Evolutionary conservation across 2,797 vertebrate species (phyloP).

Genomic region (Phrynocephalus guinanensis): DNA sequence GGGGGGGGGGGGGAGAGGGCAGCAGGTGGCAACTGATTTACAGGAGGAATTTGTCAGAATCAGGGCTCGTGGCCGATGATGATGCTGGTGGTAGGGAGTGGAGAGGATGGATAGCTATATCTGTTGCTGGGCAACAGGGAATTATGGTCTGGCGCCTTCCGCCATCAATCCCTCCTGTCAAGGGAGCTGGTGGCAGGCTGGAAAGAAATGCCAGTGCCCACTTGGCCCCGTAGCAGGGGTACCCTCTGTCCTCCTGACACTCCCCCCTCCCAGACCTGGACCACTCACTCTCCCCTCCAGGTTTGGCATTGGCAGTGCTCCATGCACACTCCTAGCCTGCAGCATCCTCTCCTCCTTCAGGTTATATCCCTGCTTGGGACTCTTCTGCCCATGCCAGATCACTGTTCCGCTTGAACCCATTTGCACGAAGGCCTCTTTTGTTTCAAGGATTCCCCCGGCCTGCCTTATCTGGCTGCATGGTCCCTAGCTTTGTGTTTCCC

Average conservation of each 20-base stretch:
- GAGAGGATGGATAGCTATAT: conserved; percentile 4
- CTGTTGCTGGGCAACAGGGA: conserved; percentile 38
- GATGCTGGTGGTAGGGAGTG: neutral
- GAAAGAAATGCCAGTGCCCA: conserved; percentile 13
- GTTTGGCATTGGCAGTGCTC: no score
- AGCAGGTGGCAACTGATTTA: conserved; percentile 52
- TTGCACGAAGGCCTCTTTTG: conserved; percentile 28
- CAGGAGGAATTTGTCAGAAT: conserved; percentile 37
- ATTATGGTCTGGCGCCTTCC: conserved; percentile 26
- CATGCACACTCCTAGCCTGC: neutral
- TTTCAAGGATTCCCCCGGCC: conserved; percentile 2
- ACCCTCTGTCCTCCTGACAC: neutral
- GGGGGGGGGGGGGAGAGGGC: neutral
- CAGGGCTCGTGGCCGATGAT: neutral
- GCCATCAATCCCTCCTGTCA: conserved; percentile 36
- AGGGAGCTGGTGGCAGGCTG: conserved; percentile 1
- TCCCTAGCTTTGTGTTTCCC: neutral
- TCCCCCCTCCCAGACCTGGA: neutral
- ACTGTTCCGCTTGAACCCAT: neutral
- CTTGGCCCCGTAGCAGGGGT: neutral
- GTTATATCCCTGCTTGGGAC: neutral
- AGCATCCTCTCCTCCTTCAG: neutral
- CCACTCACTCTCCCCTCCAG: neutral
- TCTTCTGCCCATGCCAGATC: neutral
- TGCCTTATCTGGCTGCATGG: neutral